phyloP scores from a whole-genome alignment of 2,797 vertebrate genomes.

The Synaphobranchus kaupii region DNA sequence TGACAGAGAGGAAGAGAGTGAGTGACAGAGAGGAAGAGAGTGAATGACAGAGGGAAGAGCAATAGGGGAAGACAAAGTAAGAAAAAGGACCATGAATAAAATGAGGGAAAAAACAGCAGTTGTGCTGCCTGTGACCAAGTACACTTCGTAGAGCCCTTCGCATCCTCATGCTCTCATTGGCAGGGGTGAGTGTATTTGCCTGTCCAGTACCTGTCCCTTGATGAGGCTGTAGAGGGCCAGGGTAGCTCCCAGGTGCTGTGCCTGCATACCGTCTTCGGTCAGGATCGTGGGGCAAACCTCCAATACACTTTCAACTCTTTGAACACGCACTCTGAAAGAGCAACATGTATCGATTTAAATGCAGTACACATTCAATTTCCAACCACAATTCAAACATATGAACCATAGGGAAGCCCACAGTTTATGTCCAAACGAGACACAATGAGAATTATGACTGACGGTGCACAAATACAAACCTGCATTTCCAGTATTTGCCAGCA shows the following conservation, averaged over 20 bases:
- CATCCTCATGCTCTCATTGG: not conserved
- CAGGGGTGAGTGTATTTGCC: not conserved
- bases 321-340: conserved; percentile 81
- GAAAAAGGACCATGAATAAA: not conserved
- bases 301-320: conserved; percentile 80
- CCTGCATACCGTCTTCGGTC: conserved; percentile 96
- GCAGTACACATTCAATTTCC: not conserved
- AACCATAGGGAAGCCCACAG: not conserved
- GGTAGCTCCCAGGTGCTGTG: conserved; percentile 92
- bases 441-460: too few relatives aligned
- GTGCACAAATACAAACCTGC: conserved; percentile 73
- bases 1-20: not conserved
- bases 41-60: not conserved
- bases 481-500: conserved; percentile 90
- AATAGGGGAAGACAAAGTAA: not conserved
- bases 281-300: conserved; percentile 89
- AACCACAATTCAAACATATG: not conserved
- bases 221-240: conserved; percentile 88
- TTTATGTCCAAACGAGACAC: not conserved
- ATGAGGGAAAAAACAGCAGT: not conserved
- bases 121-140: not conserved
- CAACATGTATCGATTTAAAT: conserved; percentile 61
- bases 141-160: not conserved
- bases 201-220: conserved; percentile 90
- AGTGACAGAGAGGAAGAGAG: not conserved